phyloP scores from a whole-genome alignment of 1,140 invertebrate genomes.

The Uloborus diversus region DNA sequence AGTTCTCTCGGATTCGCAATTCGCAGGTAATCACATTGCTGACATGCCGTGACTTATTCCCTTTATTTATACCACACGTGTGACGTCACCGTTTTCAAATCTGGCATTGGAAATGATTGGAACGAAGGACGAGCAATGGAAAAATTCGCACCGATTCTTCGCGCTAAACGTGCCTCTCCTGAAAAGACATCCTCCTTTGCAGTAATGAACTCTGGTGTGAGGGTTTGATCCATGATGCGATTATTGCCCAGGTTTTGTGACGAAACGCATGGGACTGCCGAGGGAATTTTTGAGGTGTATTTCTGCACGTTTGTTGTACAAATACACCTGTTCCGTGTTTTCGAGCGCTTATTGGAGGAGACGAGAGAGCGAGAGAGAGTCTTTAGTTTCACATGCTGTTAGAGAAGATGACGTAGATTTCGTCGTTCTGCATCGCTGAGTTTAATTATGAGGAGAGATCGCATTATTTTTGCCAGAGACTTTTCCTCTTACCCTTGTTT shows the following conservation, averaged over 20 bases:
- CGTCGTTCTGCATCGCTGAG: slow-evolving; percentile 20
- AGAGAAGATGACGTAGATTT: slow-evolving; percentile 19
- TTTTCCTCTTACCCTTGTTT: background rate
- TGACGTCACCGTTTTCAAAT: no score
- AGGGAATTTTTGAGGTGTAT: slow-evolving; percentile 3
- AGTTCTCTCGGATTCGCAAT: no score
- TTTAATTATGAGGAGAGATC: slow-evolving; percentile 25
- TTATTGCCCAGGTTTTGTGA: background rate
- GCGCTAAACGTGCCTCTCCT: no score
- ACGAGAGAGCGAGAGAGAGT: background rate
- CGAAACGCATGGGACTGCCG: background rate
- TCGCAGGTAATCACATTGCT: no score
- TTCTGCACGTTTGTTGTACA: slow-evolving; percentile 16
- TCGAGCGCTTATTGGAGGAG: slow-evolving; percentile 6
- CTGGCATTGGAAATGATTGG: no score
- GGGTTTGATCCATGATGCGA: no score
- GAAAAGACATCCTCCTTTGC: no score
- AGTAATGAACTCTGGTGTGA: no score
- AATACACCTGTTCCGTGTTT: slow-evolving; percentile 44
- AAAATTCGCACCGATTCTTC: no score
- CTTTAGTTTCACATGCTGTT: background rate
- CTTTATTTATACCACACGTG: no score
- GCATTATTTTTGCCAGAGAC: slow-evolving; percentile 17
- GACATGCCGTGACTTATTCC: no score
- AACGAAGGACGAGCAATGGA: no score